Evolutionary conservation across 2,888 invertebrate species (phyloP).

Genomic region (Tetragonula carbonaria): DNA sequence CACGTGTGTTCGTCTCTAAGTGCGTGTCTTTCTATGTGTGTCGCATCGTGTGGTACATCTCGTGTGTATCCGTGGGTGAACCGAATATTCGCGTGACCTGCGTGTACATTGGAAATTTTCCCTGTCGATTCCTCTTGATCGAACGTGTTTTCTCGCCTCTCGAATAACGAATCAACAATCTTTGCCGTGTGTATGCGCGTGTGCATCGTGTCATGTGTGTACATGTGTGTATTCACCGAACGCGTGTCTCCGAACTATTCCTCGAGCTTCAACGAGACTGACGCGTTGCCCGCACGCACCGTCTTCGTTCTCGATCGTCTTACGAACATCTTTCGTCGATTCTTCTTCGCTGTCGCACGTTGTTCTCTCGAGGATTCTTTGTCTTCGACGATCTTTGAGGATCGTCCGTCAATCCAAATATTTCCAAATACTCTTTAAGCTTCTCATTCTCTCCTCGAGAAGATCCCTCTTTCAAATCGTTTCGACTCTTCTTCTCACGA

Average conservation of each 20-base stretch:
- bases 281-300: slow-evolving; percentile 68
- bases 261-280: slow-evolving; percentile 59
- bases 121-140: neutral
- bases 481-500: neutral
- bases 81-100: neutral
- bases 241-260: slow-evolving; percentile 38
- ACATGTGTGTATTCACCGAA: slow-evolving; percentile 32
- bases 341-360: slow-evolving; percentile 20
- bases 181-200: neutral
- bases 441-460: neutral
- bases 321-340: slow-evolving; percentile 30
- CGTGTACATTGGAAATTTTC: neutral
- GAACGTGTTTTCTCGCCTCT: neutral
- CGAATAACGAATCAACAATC: neutral
- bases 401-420: neutral
- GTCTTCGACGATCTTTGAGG: no score
- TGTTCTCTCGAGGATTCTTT: neutral
- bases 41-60: neutral
- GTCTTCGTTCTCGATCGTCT: slow-evolving; percentile 58
- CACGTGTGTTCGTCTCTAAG: slow-evolving; percentile 59
- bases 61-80: slow-evolving; percentile 23
- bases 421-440: neutral
- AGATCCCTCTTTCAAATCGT: neutral
- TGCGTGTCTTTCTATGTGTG: slow-evolving; percentile 52
- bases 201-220: slow-evolving; percentile 22